Percentiles rank a stretch among this genome's conserved stretches.
These are phyloP conservation scores for Acronicta psi DNA, from an alignment of 2,888 invertebrate species.

Conservation along the genomic window DNA sequence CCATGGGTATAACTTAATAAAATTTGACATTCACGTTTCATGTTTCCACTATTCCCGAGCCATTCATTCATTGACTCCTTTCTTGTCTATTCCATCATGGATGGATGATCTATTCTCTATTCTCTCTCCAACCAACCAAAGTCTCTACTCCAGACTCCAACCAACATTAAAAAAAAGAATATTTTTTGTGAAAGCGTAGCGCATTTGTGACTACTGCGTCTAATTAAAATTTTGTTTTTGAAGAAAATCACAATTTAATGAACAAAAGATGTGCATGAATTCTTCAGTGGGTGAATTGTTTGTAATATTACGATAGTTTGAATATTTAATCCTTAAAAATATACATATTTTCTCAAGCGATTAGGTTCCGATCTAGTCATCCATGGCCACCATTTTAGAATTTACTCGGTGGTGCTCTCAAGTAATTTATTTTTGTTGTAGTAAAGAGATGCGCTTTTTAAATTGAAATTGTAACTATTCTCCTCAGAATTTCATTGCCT, in stretches of 20 bases:
- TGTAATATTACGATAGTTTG: conserved; percentile 60
- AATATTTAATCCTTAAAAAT: conserved; percentile 59
- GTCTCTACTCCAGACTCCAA: no score
- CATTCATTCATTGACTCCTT: conserved; percentile 46
- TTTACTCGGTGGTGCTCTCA: conserved; percentile 73
- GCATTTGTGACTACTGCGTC: conserved; percentile 80
- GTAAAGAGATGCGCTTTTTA: conserved; percentile 48
- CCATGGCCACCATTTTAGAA: conserved; percentile 89
- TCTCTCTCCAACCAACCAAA: conserved; percentile 24
- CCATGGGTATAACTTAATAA: no score
- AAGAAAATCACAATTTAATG: conserved; percentile 64
- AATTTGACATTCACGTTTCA: no score
- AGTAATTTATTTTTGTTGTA: conserved; percentile 74
- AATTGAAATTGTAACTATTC: conserved; percentile 40
- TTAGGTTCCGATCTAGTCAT: conserved; percentile 78
- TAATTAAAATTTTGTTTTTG: conserved; percentile 69
- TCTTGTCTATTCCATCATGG: conserved; percentile 42
- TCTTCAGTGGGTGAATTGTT: conserved; percentile 84
- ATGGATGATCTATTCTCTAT: conserved; percentile 11
- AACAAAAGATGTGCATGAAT: conserved; percentile 85
- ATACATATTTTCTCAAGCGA: conserved; percentile 76
- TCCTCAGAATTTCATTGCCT: conserved; percentile 45
- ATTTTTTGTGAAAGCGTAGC: conserved; percentile 86
- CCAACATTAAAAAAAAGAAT: conserved; percentile 64
- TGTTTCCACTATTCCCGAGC: no score